Conservation (phyloP, 2,797 vertebrate genomes). For the Spinus olivaceus region DNA sequence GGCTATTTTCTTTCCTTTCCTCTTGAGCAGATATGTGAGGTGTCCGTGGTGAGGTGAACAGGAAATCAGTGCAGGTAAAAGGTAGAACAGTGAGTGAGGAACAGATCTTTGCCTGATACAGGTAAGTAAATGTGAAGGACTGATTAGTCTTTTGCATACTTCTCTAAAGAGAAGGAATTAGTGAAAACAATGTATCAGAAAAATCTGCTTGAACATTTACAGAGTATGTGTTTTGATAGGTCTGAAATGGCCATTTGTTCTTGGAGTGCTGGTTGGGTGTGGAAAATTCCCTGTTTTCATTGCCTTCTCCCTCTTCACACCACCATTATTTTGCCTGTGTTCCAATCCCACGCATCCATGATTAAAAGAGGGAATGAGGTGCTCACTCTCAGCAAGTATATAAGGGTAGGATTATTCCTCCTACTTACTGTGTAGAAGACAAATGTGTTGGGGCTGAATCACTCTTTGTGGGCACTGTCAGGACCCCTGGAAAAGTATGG, state of each 20-base stretch:
- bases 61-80: neutral
- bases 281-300: neutral
- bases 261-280: neutral
- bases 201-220: neutral
- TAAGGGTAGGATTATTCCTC: conserved; percentile 29
- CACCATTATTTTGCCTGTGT: neutral
- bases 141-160: neutral
- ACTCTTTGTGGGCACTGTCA: neutral
- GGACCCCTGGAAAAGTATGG: neutral
- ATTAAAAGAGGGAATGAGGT: neutral
- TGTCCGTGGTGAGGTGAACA: neutral
- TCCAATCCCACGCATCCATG: neutral
- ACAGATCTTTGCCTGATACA: neutral
- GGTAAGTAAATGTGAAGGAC: neutral
- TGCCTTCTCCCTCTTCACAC: neutral
- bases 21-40: neutral
- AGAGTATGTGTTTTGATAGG: neutral
- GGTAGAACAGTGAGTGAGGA: neutral
- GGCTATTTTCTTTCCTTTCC: neutral
- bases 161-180: neutral
- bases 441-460: conserved; percentile 11
- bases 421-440: neutral
- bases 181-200: neutral
- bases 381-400: neutral
- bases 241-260: neutral